Percentiles rank a stretch among this genome's conserved stretches.
Conservation (phyloP, 2,888 invertebrate genomes). For the Pharmacophagus antenor region DNA sequence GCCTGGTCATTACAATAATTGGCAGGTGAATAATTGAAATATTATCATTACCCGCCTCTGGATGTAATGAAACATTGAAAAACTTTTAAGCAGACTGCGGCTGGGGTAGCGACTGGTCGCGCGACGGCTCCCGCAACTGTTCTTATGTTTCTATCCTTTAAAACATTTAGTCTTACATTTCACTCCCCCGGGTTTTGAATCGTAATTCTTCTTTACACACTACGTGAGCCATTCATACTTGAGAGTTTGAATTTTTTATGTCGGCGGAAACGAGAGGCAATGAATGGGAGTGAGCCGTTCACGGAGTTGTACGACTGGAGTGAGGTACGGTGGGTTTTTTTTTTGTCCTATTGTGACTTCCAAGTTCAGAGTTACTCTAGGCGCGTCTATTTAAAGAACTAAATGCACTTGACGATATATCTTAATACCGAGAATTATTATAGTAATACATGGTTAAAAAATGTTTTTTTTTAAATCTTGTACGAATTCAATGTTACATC, state of each 20-base stretch:
- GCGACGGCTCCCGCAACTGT: neutral
- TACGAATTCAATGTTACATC: too few relatives aligned
- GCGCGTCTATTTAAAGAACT: neutral
- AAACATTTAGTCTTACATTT: slow-evolving; percentile 26
- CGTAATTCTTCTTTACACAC: slow-evolving; percentile 29
- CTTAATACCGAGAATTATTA: too few relatives aligned
- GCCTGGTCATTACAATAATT: slow-evolving; percentile 16
- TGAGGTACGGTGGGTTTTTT: slow-evolving; percentile 16
- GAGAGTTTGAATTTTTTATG: slow-evolving; percentile 27
- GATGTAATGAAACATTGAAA: slow-evolving; percentile 15
- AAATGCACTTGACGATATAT: neutral
- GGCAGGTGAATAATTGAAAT: slow-evolving; percentile 26
- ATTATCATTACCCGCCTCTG: slow-evolving; percentile 19
- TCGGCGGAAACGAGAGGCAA: slow-evolving; percentile 23
- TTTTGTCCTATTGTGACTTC: slow-evolving; percentile 15
- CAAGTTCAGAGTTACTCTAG: slow-evolving; percentile 29
- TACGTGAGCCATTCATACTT: slow-evolving; percentile 28
- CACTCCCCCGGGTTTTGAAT: slow-evolving; percentile 25
- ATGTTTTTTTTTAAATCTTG: too few relatives aligned
- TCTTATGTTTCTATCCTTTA: slow-evolving; percentile 22
- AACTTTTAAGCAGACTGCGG: slow-evolving; percentile 3
- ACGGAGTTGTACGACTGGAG: slow-evolving; percentile 21
- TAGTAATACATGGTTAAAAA: too few relatives aligned
- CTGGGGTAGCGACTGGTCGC: neutral
- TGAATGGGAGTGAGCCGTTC: slow-evolving; percentile 23